Percentiles rank a stretch among this genome's conserved stretches.
phyloP scores from a whole-genome alignment of 2,113 vertebrate species.

The Danio rerio region GRCz12tu NC_133177.1:23409001-23409500 shows the following conservation, averaged over 20 bases:
- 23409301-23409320: conserved; percentile 12
- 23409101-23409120: conserved; percentile 87
- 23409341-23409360: not conserved
- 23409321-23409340: conserved; percentile 40
- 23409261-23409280: conserved; percentile 28
- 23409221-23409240: conserved; percentile 19
- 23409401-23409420: conserved; percentile 21
- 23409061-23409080: conserved; percentile 92
- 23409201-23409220: conserved; percentile 53
- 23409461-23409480: conserved; percentile 47
- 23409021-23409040: conserved; percentile 92
- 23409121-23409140: conserved; percentile 90
- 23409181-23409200: conserved; percentile 33
- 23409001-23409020: conserved; percentile 86
- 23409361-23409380: conserved; percentile 40
- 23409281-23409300: conserved; percentile 12
- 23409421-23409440: conserved; percentile 29
- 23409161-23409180: conserved; percentile 78
- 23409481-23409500: conserved; percentile 49
- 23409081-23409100: conserved; percentile 91
- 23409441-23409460: conserved; percentile 44
- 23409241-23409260: conserved; percentile 21
- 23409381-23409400: conserved; percentile 28
- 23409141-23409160: conserved; percentile 81
- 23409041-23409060: conserved; percentile 92